Percentiles rank a stretch among this genome's conserved stretches.
These are phyloP conservation scores for Cephus cinctus DNA, from an alignment of 1,140 invertebrate genomes.

Conservation along the genomic window DNA sequence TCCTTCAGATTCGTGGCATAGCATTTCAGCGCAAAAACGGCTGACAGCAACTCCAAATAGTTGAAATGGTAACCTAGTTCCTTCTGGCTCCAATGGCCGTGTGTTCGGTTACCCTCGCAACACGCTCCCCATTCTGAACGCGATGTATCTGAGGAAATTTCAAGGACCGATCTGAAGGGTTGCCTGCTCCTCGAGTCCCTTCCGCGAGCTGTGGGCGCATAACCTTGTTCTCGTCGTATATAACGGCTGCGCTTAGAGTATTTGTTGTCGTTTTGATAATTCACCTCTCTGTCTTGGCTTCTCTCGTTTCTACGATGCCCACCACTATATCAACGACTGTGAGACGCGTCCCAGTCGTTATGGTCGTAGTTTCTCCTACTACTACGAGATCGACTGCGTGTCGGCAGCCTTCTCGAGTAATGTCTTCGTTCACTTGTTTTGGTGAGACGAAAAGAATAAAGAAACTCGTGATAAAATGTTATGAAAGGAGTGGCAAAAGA, in stretches of 20 bases:
- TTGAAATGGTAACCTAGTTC: constrained; percentile 12
- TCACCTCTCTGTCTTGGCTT: neutral
- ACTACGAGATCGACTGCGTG: constrained; percentile 2
- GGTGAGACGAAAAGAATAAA: constrained; percentile 3
- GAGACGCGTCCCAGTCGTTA: constrained; percentile 1
- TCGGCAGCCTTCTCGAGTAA: constrained; percentile 4
- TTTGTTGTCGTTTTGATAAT: constrained; percentile 1
- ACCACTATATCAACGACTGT: neutral
- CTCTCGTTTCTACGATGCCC: constrained; percentile 3
- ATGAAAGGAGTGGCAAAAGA: neutral
- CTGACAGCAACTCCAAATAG: constrained; percentile 13
- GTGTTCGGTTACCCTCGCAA: neutral
- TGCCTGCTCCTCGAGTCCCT: constrained; percentile 3
- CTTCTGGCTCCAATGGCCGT: constrained; percentile 14
- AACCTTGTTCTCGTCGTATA: neutral
- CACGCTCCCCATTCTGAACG: constrained; percentile 6
- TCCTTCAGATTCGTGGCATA: constrained; percentile 7
- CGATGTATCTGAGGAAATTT: constrained; percentile 15
- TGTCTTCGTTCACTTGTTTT: constrained; percentile 1
- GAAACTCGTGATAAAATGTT: constrained; percentile 1
- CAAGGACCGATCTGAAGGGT: neutral
- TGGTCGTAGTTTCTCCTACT: constrained; percentile 2
- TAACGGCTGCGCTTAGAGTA: constrained; percentile 3
- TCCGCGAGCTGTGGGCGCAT: neutral
- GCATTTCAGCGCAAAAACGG: constrained; percentile 13